Conservation (phyloP, 2,888 invertebrate species). For the Agapetus fuscipes region DNA sequence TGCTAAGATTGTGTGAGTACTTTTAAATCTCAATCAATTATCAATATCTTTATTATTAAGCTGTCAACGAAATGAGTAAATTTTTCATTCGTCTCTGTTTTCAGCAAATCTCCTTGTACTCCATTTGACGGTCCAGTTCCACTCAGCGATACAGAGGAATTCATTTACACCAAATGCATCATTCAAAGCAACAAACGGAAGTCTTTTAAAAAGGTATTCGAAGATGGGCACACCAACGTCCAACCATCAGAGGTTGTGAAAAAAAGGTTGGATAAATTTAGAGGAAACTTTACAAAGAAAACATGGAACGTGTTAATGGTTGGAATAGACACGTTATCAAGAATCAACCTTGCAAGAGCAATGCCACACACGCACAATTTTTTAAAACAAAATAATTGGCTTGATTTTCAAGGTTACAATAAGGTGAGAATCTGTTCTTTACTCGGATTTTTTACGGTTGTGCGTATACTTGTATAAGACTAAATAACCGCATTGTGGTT, state of each 20-base stretch:
- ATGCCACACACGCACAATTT: slow-evolving; percentile 63
- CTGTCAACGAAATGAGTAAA: too few species aligned
- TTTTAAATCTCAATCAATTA: slow-evolving; percentile 11
- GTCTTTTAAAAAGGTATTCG: slow-evolving; percentile 31
- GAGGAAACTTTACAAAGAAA: slow-evolving; percentile 23
- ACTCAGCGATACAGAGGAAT: slow-evolving; percentile 33
- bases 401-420: slow-evolving; percentile 64
- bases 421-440: slow-evolving; percentile 37
- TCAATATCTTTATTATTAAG: slow-evolving; percentile 3
- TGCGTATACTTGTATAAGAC: slow-evolving; percentile 1
- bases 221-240: slow-evolving; percentile 48
- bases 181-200: slow-evolving; percentile 20
- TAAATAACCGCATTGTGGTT: too few species aligned
- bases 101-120: slow-evolving; percentile 39
- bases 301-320: slow-evolving; percentile 58
- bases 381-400: slow-evolving; percentile 58
- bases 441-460: not conserved
- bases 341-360: slow-evolving; percentile 64
- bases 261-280: slow-evolving; percentile 29
- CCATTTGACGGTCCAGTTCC: slow-evolving; percentile 32
- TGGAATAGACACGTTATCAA: slow-evolving; percentile 79
- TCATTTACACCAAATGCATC: slow-evolving; percentile 42
- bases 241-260: slow-evolving; percentile 40
- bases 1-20: slow-evolving; percentile 15
- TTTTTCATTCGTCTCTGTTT: too few species aligned